Percentiles rank a stretch among this genome's conserved stretches.
These are phyloP conservation scores for Laterallus jamaicensis DNA, from an alignment of 2,113 vertebrate genomes.

Conservation along the genomic window DNA sequence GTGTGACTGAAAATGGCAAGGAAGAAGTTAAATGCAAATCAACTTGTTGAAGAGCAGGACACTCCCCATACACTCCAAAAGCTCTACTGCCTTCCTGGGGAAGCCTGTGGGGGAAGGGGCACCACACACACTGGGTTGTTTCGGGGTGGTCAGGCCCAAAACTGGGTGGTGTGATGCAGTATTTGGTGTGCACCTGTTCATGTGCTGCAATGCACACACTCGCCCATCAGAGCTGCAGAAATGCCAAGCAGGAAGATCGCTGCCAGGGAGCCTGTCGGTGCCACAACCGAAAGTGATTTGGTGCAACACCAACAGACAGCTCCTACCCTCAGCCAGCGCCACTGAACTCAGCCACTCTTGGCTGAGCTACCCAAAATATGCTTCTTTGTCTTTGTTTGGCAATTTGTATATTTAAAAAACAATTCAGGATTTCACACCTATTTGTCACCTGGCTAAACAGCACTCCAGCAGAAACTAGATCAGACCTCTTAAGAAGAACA, in stretches of 20 bases:
- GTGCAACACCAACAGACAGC: background rate
- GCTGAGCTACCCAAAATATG: background rate
- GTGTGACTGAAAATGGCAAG: background rate
- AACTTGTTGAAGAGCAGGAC: background rate
- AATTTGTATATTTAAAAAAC: background rate
- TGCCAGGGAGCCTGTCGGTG: background rate
- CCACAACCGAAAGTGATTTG: rapidly evolving
- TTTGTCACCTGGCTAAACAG: background rate
- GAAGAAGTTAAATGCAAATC: background rate
- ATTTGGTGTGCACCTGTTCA: background rate
- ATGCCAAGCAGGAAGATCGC: background rate
- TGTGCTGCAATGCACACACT: rapidly evolving
- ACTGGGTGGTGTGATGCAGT: background rate
- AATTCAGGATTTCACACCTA: background rate
- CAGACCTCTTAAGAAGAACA: background rate
- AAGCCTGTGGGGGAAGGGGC: background rate
- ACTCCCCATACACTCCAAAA: background rate
- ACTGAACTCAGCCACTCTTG: background rate
- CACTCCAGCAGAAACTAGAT: background rate
- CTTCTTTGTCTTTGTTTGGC: background rate
- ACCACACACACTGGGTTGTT: rapidly evolving
- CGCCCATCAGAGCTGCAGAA: rapidly evolving
- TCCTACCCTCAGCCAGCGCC: background rate
- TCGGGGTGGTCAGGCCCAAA: background rate
- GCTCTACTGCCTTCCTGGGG: too few species aligned